These are phyloP conservation scores for Thermophis baileyi DNA, from an alignment of 2,113 vertebrate species.

Conservation along the genomic window DNA sequence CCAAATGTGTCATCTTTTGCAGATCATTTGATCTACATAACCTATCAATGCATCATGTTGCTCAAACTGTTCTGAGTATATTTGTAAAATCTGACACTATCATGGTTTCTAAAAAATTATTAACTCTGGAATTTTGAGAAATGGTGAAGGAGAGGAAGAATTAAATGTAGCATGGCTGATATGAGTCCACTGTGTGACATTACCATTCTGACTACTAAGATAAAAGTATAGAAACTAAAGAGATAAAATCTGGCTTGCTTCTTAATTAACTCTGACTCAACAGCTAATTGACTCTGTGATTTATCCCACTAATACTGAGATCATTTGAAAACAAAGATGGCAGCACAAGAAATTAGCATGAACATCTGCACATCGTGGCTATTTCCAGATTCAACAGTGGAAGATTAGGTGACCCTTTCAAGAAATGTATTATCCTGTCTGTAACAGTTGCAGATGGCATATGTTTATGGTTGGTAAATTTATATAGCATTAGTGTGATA, in stretches of 20 bases:
- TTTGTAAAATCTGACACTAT: background rate
- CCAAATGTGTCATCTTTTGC: background rate
- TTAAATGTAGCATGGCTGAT: background rate
- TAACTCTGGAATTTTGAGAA: background rate
- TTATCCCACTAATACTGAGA: background rate
- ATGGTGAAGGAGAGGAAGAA: background rate
- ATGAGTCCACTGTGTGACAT: background rate
- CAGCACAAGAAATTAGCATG: background rate
- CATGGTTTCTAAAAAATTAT: background rate
- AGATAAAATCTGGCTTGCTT: fast-evolving
- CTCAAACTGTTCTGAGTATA: background rate
- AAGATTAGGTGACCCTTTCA: background rate
- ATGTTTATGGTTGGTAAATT: background rate
- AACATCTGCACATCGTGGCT: fast-evolving
- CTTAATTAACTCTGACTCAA: background rate
- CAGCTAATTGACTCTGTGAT: background rate
- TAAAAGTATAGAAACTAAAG: background rate
- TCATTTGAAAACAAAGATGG: background rate
- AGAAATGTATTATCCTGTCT: background rate
- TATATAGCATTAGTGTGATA: background rate
- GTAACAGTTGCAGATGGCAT: background rate
- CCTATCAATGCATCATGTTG: background rate
- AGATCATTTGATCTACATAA: background rate
- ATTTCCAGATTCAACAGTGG: fast-evolving
- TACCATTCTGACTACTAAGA: background rate